Evolutionary conservation across 2,888 invertebrate genomes (phyloP), one percentile per base, ranked within the genome.

Genomic region (Macropis europaea): DNA sequence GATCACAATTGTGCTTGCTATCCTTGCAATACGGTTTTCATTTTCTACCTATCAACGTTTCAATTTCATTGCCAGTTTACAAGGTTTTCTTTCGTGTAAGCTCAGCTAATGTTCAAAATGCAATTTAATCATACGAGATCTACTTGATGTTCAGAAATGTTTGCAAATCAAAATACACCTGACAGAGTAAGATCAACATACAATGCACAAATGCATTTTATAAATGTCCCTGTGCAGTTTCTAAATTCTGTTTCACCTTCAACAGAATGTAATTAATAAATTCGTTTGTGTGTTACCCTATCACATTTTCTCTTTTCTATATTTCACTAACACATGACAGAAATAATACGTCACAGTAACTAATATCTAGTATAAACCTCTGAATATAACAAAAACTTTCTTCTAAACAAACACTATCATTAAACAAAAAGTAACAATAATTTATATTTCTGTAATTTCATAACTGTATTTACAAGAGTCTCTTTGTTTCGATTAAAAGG

Each of bases 221-320:
- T 30, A 7, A 13, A 34, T 57, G 52, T 40, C 28, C 34, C 22
- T 47, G 47, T 62, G 45, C 52, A 34, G 30, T 17, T 28, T 13
- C 22, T 50, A 45, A 45, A 9, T 30, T 15, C 15, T 43, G 11
- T 34, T 28, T 28, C 26, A 38, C 57, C 7, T 42, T 77, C 47
- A 2, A 45, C 43, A 66, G 17, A 40, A 13, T 43, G 28, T 62
- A 63, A 36, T 45, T 63, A 62, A 66, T 72, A 72, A 72, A 75
- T 78, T 78, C 42, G 48, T 64, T 61, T 63, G 26, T 67, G 38
- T 57, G 53, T 64, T 66, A 66, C 30, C 56, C 69, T 47, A 22
- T 45, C 26, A 28, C 42, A 22, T 32, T 36, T 43, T 43, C n/a
- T 22, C 40, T 30, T 6, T 11, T 32, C 22, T 71, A 30, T 42